These are phyloP conservation scores for Spodoptera exigua DNA, from an alignment of 2,888 invertebrate genomes.

Conservation along the genomic window DNA sequence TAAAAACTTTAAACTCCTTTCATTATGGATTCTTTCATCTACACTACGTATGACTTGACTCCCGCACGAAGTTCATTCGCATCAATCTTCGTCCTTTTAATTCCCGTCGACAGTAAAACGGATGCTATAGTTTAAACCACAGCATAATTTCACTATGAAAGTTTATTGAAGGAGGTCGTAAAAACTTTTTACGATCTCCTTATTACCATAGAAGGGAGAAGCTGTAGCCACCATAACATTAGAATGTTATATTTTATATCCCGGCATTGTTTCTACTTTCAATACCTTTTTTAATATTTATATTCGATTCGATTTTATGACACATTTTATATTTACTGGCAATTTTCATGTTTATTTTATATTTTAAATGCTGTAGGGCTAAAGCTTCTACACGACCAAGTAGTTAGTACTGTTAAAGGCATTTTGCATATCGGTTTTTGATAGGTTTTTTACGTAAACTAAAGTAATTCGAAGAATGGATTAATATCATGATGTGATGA, in stretches of 20 bases:
- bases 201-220: conserved; percentile 78
- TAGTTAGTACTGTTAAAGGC: conserved; percentile 38
- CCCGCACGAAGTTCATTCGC: conserved; percentile 35
- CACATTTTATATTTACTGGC: conserved; percentile 62
- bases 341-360: conserved; percentile 55
- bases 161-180: conserved; percentile 69
- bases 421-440: conserved; percentile 19
- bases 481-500: no score
- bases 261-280: conserved; percentile 73
- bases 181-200: conserved; percentile 73
- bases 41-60: conserved; percentile 13
- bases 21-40: conserved; percentile 10
- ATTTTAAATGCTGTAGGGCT: conserved; percentile 33
- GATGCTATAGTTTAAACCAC: conserved; percentile 58
- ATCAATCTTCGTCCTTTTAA: conserved; percentile 47
- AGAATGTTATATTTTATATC: conserved; percentile 70
- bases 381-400: conserved; percentile 23
- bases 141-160: conserved; percentile 65
- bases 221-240: conserved; percentile 67
- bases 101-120: conserved; percentile 44
- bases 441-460: no score
- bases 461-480: no score
- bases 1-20: not conserved
- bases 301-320: conserved; percentile 66
- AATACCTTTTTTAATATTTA: conserved; percentile 63